Evolutionary conservation across 2,797 vertebrate species (phyloP), one percentile per base, ranked within the genome.

Genomic region (Cryptoblepharus egeriae): DNA sequence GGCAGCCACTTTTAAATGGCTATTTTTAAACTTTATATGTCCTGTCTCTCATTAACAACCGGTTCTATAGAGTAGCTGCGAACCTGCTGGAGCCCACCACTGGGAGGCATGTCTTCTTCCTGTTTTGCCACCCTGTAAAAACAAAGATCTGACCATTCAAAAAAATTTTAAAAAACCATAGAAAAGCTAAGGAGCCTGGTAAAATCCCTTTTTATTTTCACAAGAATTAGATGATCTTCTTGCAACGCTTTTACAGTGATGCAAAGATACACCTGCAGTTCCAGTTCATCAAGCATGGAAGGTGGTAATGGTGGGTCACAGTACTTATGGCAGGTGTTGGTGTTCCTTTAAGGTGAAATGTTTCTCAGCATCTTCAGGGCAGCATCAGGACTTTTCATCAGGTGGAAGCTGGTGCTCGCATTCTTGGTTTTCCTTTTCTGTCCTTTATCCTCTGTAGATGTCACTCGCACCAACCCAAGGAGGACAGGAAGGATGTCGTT

Each of bases 141-240:
- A 75, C 35, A 2, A 20, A 60, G 20, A 10, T 61, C 7, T 79
- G 10, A 42, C 67, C 7, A 57, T 42, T 57, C 35, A 68, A 68
- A 60, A 28, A n/a, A n/a, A n/a, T n/a, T 45, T 45, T 57, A 35
- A 52, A 24, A 67, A 79, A 45, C 12, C 52, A 60, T 11, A 61
- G 11, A 16, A 35, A 58, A 74, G 4, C 13, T 32, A 69, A 74
- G 65, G 42, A 60, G 11, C 52, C 39, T 37, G 71, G 30, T 61
- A 69, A 70, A 60, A 67, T 35, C 77, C 52, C 45, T 75, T 84
- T 84, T 84, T 84, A 60, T 79, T 61, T 45, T 74, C 77, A 24
- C 37, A 74, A 84, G 76, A 74, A 84, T 79, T n/a, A 52, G 82
- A 42, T 42, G 73, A 79, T 84, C 55, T 74, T 69, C 63, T 60